Evolutionary conservation across 1,140 invertebrate genomes (phyloP), one percentile per base, ranked within the genome.

Genomic region (Andricus grossulariae): DNA sequence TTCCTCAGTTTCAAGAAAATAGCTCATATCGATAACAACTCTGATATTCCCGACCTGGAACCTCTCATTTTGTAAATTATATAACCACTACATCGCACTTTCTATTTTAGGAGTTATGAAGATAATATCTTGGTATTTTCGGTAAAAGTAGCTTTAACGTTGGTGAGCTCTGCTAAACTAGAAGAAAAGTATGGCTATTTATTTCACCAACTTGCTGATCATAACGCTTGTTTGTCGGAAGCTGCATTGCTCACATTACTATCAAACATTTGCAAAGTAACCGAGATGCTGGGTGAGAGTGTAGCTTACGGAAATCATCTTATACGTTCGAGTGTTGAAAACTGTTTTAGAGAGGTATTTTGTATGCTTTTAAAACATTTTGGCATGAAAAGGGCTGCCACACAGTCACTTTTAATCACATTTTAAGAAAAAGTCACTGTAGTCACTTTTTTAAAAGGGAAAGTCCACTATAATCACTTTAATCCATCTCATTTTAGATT

Each of bases 131-230:
- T 89, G 75, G 91, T 93, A 3, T 85, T 93, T 55, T 91, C 91
- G 73, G 88, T 93, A 4, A 94, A 94, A 90, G 88, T 93, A 60
- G 90, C 90, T 60, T 83, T 94, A 71, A 89, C 91, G 50, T 85
- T 93, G 39, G 84, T 94, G 55, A 92, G 92, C 80, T 90, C 85
- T 82, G 92, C 91, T 45, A 90, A 89, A 80, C 84, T 94, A 21
- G 91, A 92, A 84, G 92, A 94, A 18, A 94, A 94, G 82, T 94
- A 94, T 81, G 91, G 91, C 57, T 94, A 93, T 82, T 91, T 94
- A 51, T 94, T 93, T 86, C 88, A 92, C 76, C 92, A 94, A 80
- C 81, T 94, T 54, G 91, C 93, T 72, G 93, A 94, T 86, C 92
- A 93, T 57, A 93, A 93, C 85, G 92, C 92, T 13, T 93, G 92